phyloP scores from a whole-genome alignment of 2,113 vertebrate genomes.

The Merops nubicus region DNA sequence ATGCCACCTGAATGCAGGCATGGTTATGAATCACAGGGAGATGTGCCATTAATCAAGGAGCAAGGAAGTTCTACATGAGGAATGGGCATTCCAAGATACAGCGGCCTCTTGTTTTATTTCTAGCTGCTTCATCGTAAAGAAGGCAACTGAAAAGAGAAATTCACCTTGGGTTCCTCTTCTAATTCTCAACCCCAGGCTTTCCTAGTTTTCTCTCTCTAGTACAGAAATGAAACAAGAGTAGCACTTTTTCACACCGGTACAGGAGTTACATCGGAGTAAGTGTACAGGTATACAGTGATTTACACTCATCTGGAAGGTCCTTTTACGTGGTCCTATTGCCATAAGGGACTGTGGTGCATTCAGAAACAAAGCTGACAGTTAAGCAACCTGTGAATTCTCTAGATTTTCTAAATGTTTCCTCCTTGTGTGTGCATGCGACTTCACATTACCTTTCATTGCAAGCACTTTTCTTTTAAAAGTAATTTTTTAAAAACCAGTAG shows the following conservation, averaged over 20 bases:
- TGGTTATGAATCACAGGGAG: background rate
- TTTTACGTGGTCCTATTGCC: background rate
- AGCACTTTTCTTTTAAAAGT: background rate
- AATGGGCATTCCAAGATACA: background rate
- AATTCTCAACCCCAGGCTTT: background rate
- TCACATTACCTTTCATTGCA: background rate
- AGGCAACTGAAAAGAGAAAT: background rate
- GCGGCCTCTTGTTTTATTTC: background rate
- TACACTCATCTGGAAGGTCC: background rate
- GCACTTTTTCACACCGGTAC: background rate
- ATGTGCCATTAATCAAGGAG: slow-evolving; percentile 28
- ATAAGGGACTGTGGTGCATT: background rate
- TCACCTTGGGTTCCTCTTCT: background rate
- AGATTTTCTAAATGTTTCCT: background rate
- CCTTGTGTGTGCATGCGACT: background rate
- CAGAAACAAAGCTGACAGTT: background rate
- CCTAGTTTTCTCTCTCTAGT: background rate
- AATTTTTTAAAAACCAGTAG: background rate
- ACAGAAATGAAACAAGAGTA: background rate
- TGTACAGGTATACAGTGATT: background rate
- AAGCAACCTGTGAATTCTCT: background rate
- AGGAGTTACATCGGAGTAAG: background rate
- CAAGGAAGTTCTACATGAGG: background rate
- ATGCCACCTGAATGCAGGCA: background rate
- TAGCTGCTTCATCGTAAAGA: background rate